phyloP scores from a whole-genome alignment of 1,140 invertebrate genomes.

The Pseudomyrmex sp. region DNA sequence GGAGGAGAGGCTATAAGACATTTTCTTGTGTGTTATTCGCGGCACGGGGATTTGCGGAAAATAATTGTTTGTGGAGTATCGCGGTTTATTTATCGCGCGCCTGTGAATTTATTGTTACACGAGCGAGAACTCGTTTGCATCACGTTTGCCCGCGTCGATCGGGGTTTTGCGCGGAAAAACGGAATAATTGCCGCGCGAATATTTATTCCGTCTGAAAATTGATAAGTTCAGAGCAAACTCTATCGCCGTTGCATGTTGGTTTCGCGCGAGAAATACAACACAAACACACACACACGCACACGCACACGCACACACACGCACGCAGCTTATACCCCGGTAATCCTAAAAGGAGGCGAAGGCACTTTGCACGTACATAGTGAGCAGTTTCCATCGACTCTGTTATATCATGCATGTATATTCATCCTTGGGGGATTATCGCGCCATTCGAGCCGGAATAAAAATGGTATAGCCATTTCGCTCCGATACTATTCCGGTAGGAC shows the following conservation, averaged over 20 bases:
- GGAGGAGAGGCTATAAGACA: constrained; percentile 33
- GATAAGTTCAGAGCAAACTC: constrained; percentile 8
- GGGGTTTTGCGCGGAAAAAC: no score
- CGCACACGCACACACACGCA: no score
- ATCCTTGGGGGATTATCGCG: constrained; percentile 53
- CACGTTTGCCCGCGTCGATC: no score
- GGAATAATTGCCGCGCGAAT: not conserved
- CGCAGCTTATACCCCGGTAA: constrained; percentile 4
- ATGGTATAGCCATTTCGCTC: constrained; percentile 48
- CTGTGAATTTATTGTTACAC: no score
- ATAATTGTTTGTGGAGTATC: not conserved
- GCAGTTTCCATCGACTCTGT: constrained; percentile 46
- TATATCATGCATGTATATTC: constrained; percentile 58
- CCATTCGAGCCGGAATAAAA: constrained; percentile 53
- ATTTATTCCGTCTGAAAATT: not conserved
- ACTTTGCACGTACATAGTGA: constrained; percentile 44
- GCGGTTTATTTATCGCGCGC: no score
- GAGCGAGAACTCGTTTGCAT: no score
- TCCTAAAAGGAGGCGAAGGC: constrained; percentile 13
- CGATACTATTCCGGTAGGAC: constrained; percentile 51
- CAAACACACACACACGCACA: no score
- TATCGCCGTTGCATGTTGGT: not conserved
- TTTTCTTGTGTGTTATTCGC: constrained; percentile 42
- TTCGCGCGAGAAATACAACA: constrained; percentile 10
- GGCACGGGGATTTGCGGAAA: not conserved